Conservation (phyloP, 2,888 invertebrate genomes). For the Apamea monoglypha region DNA sequence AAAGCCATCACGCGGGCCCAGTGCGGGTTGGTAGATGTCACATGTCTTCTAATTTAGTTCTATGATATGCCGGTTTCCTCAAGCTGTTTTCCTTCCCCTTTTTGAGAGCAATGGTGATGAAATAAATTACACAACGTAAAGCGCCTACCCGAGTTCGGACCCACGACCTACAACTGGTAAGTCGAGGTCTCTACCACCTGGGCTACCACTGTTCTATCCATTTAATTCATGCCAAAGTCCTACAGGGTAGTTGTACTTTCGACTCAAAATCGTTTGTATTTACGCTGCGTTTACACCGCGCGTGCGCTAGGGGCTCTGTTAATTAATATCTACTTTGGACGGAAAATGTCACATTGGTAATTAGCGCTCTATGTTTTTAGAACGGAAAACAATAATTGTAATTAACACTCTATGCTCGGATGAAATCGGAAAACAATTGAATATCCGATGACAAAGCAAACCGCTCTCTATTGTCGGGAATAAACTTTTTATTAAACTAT, state of each 20-base stretch:
- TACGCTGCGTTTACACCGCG: neutral
- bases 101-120: too few relatives aligned
- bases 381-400: slow-evolving; percentile 29
- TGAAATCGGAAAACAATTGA: slow-evolving; percentile 45
- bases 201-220: too few relatives aligned
- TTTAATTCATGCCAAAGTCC: neutral
- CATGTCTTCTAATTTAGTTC: too few relatives aligned
- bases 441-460: slow-evolving; percentile 20
- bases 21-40: too few relatives aligned
- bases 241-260: neutral
- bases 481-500: neutral
- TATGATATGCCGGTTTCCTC: too few relatives aligned
- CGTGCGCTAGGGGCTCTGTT: neutral
- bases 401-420: slow-evolving; percentile 18
- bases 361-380: slow-evolving; percentile 17
- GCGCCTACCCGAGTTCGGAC: too few relatives aligned
- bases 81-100: too few relatives aligned
- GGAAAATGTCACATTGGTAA: slow-evolving; percentile 6
- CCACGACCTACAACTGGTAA: too few relatives aligned
- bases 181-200: too few relatives aligned
- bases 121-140: too few relatives aligned
- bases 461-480: neutral
- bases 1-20: too few relatives aligned
- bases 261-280: neutral
- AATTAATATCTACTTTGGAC: neutral